A percentile compares a stretch with the other conserved stretches of the same genome.
Conservation (phyloP, 2,888 invertebrate species). For the Lamellibrachia satsuma region DNA sequence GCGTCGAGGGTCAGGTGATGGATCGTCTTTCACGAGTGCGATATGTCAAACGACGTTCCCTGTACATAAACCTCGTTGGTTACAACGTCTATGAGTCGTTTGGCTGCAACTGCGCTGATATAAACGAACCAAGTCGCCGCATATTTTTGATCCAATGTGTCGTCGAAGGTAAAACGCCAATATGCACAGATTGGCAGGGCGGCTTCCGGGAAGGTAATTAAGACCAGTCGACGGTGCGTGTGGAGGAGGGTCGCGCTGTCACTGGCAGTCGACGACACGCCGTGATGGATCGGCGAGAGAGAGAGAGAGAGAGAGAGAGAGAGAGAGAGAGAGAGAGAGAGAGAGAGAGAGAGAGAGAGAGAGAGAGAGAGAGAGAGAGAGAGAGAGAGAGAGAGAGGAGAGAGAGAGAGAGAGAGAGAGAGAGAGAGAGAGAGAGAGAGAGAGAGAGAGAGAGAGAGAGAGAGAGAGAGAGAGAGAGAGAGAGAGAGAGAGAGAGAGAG, state of each 20-base stretch:
- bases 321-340: not conserved
- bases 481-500: not conserved
- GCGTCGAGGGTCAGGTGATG: not conserved
- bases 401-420: not conserved
- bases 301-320: slow-evolving; percentile 22
- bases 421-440: not conserved
- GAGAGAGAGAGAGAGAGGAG: not conserved
- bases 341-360: slow-evolving; percentile 24
- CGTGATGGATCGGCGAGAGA: not conserved
- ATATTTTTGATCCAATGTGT: not conserved
- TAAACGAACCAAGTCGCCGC: not conserved
- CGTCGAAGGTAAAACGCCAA: not conserved
- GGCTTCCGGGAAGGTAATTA: not conserved
- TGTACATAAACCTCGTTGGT: not conserved
- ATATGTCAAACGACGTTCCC: not conserved
- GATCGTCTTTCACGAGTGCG: not conserved
- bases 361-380: not conserved
- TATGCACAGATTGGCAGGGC: not conserved
- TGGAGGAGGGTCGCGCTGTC: not conserved
- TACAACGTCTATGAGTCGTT: not conserved
- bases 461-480: not conserved
- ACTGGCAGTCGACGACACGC: not conserved
- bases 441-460: slow-evolving; percentile 5
- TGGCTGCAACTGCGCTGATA: not conserved
- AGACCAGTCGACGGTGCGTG: not conserved